These are phyloP conservation scores for Nothobranchius kuhntae DNA, from an alignment of 2,113 vertebrate genomes.

Conservation along the genomic window DNA sequence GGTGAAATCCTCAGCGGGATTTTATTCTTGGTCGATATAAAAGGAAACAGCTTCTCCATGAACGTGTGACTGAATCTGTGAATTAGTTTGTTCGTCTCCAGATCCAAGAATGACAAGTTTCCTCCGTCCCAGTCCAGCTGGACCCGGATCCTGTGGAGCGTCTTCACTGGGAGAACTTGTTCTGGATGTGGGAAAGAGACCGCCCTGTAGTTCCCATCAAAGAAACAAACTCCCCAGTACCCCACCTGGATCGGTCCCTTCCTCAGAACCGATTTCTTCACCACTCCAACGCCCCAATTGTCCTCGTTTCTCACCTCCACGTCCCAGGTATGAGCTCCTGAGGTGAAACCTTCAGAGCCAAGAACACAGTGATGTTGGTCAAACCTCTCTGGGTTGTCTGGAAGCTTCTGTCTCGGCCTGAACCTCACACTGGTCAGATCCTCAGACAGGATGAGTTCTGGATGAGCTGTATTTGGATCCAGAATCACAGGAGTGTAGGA, in stretches of 20 bases:
- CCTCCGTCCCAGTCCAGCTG: conserved; percentile 20
- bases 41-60: conserved; percentile 13
- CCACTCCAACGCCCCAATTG: conserved; percentile 18
- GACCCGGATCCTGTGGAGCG: conserved; percentile 20
- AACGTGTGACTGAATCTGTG: conserved; percentile 23
- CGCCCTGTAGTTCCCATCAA: neutral
- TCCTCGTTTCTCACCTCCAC: conserved; percentile 6
- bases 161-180: neutral
- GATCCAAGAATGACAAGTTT: conserved; percentile 9
- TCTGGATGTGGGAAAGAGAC: neutral
- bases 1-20: conserved; percentile 6
- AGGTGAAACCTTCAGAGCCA: conserved; percentile 24
- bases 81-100: conserved; percentile 1
- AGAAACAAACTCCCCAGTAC: conserved; percentile 14
- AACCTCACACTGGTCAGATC: conserved; percentile 3
- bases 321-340: conserved; percentile 31
- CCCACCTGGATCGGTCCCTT: neutral
- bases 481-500: conserved; percentile 28
- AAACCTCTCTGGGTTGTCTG: conserved; percentile 31
- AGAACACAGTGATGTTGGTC: neutral
- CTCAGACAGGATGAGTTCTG: conserved; percentile 3
- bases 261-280: conserved; percentile 2
- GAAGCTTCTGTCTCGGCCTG: conserved; percentile 4
- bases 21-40: neutral
- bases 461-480: conserved; percentile 32